Conservation (phyloP, 2,888 invertebrate genomes). For the Cephonodes hylas region DNA sequence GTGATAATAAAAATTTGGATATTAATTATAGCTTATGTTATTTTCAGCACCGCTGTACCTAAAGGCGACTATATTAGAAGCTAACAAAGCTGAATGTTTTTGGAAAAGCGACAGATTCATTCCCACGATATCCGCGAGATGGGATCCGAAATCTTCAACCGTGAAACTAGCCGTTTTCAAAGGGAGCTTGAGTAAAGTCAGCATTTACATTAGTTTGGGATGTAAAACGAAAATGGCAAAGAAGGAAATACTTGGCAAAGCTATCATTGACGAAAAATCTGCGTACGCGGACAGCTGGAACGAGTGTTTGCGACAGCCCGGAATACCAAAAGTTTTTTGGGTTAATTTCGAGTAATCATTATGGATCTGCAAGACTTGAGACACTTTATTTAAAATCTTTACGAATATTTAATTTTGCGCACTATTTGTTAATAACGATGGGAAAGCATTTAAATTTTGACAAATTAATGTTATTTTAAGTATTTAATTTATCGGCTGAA, state of each 20-base stretch:
- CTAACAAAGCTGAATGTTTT: conserved; percentile 79
- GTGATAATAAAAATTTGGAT: neutral
- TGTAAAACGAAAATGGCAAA: conserved; percentile 85
- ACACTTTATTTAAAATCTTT: neutral
- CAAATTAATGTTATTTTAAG: neutral
- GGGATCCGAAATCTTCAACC: conserved; percentile 84
- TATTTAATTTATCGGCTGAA: neutral
- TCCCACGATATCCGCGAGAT: conserved; percentile 88
- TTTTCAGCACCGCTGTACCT: conserved; percentile 86
- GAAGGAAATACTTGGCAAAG: conserved; percentile 85
- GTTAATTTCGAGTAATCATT: conserved; percentile 78
- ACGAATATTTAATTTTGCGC: neutral
- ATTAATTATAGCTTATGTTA: conserved; percentile 20
- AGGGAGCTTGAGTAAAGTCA: conserved; percentile 82
- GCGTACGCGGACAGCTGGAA: conserved; percentile 82
- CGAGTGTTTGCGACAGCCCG: conserved; percentile 79
- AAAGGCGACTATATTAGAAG: conserved; percentile 88
- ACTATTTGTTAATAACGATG: neutral
- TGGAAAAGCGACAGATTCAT: conserved; percentile 89
- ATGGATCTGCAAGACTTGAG: neutral
- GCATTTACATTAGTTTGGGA: conserved; percentile 84
- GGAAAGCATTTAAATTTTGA: neutral
- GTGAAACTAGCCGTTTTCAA: conserved; percentile 83
- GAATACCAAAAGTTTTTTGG: conserved; percentile 81
- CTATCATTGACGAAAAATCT: conserved; percentile 83